These are phyloP conservation scores for Salmo trutta DNA, from an alignment of 2,797 vertebrate species.

Conservation along the genomic window DNA sequence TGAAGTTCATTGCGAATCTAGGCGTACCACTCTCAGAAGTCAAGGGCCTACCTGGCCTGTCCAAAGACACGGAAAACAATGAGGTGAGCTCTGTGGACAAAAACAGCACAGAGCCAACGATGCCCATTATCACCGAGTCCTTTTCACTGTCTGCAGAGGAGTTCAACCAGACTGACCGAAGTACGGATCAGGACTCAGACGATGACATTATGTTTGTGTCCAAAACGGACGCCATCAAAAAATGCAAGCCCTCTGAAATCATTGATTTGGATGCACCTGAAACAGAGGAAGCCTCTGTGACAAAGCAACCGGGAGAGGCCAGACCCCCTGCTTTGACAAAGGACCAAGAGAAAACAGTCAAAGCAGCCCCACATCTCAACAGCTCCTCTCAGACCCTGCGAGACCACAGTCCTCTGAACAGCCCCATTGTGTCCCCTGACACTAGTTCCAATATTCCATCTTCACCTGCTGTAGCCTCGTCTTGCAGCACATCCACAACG, in stretches of 20 bases:
- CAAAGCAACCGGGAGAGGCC: slow-evolving; percentile 43
- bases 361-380: neutral
- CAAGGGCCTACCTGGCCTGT: slow-evolving; percentile 79
- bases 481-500: slow-evolving; percentile 56
- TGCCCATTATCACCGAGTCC: slow-evolving; percentile 91
- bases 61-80: slow-evolving; percentile 71
- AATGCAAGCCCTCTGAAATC: slow-evolving; percentile 38
- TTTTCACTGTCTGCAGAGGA: slow-evolving; percentile 92
- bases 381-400: slow-evolving; percentile 56
- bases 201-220: slow-evolving; percentile 92
- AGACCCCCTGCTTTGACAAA: slow-evolving; percentile 17
- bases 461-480: slow-evolving; percentile 55
- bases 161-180: slow-evolving; percentile 80
- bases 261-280: slow-evolving; percentile 57
- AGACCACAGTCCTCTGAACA: slow-evolving; percentile 56
- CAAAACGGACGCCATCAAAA: slow-evolving; percentile 70
- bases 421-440: slow-evolving; percentile 46
- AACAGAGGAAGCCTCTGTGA: slow-evolving; percentile 36
- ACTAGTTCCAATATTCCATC: slow-evolving; percentile 50
- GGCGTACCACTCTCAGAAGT: slow-evolving; percentile 81
- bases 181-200: slow-evolving; percentile 76
- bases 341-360: slow-evolving; percentile 24
- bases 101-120: slow-evolving; percentile 65
- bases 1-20: slow-evolving; percentile 94
- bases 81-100: slow-evolving; percentile 54